A percentile compares a stretch with the other conserved stretches of the same genome.
Evolutionary conservation across 2,888 invertebrate genomes (phyloP).

Genomic region (Theretra japonica): DNA sequence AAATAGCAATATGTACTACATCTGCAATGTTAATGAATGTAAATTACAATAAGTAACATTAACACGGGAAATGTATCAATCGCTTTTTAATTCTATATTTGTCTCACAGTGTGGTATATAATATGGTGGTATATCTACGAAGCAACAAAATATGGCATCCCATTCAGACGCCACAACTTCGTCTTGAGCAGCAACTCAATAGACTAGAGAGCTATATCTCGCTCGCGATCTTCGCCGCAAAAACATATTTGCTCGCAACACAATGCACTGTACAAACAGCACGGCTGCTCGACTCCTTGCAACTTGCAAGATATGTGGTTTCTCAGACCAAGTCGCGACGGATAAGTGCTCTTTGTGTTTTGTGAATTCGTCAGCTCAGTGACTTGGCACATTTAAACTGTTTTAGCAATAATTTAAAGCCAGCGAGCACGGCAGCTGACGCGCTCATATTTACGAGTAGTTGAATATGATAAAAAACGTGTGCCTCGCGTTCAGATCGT

Average conservation of each 20-base stretch:
- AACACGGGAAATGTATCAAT: not conserved
- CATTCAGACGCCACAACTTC: not conserved
- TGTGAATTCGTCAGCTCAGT: conserved; percentile 1
- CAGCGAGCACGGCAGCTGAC: not conserved
- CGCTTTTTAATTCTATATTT: too few relatives aligned
- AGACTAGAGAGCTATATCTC: not conserved
- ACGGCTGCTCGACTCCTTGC: not conserved
- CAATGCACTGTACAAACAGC: not conserved
- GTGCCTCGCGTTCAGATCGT: not conserved
- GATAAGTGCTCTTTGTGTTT: not conserved
- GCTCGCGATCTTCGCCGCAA: not conserved
- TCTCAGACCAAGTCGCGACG: not conserved
- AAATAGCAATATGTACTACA: not conserved
- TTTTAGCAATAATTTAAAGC: not conserved
- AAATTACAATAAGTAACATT: too few relatives aligned
- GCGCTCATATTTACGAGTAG: not conserved
- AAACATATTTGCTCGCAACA: not conserved
- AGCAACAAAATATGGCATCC: not conserved
- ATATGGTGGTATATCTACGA: not conserved
- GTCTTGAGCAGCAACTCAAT: not conserved
- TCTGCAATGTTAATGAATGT: not conserved
- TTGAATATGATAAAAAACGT: not conserved
- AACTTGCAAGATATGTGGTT: not conserved
- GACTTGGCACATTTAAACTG: conserved; percentile 8
- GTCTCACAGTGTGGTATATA: too few relatives aligned